Percentiles rank a stretch among this genome's conserved stretches.
Evolutionary conservation across 2,888 invertebrate genomes (phyloP).

Genomic region (Alloscopus bannaensis): DNA sequence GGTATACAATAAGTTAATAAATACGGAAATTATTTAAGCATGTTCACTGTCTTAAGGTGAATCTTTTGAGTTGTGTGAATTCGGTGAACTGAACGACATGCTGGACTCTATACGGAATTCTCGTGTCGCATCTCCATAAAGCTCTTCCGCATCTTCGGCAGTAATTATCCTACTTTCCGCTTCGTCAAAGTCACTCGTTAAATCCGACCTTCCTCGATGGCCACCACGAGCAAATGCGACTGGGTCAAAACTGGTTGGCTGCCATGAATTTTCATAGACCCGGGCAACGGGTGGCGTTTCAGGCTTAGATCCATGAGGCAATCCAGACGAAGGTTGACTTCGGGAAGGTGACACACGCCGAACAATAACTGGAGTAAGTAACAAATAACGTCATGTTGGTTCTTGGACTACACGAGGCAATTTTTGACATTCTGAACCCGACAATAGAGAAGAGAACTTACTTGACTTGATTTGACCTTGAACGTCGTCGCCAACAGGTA

Average conservation of each 20-base stretch:
- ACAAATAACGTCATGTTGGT: no score
- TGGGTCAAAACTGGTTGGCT: slow-evolving; percentile 43
- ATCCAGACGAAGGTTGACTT: not conserved
- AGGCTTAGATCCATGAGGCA: not conserved
- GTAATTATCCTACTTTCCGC: slow-evolving; percentile 39
- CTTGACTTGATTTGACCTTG: slow-evolving; percentile 31
- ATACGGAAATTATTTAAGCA: no score
- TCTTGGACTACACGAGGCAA: no score
- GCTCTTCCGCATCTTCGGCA: slow-evolving; percentile 22
- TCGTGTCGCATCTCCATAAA: slow-evolving; percentile 5
- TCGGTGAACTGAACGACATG: slow-evolving; percentile 36
- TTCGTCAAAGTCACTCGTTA: slow-evolving; percentile 40
- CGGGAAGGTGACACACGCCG: not conserved
- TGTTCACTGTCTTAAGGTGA: no score
- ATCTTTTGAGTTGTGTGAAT: no score
- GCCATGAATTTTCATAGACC: slow-evolving; percentile 18
- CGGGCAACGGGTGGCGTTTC: not conserved
- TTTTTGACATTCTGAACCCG: no score
- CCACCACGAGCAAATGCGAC: slow-evolving; percentile 29
- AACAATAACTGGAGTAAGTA: not conserved
- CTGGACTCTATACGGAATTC: slow-evolving; percentile 45
- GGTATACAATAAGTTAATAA: no score
- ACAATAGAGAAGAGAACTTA: no score
- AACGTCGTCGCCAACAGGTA: slow-evolving; percentile 34
- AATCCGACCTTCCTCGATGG: slow-evolving; percentile 38